phyloP scores from a whole-genome alignment of 2,113 vertebrate genomes.

The Albula goreensis region DNA sequence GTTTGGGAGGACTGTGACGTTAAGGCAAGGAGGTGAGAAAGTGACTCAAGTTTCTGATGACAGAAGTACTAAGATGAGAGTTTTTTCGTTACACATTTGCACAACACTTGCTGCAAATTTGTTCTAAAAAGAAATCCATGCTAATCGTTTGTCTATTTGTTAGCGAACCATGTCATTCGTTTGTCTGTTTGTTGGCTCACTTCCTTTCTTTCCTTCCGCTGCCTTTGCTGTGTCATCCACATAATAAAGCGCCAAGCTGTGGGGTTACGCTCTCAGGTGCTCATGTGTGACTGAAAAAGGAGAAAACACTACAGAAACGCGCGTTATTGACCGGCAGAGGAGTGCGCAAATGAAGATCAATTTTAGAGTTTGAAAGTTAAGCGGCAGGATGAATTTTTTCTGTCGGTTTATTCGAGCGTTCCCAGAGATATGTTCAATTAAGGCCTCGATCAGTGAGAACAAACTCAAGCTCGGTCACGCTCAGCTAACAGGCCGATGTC shows the following conservation, averaged over 20 bases:
- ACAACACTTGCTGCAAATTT: too few relatives aligned
- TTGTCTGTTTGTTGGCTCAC: too few relatives aligned
- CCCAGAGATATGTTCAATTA: background rate
- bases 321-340: background rate
- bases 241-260: too few relatives aligned
- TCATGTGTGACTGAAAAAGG: background rate
- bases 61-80: background rate
- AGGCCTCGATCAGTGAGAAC: background rate
- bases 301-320: background rate
- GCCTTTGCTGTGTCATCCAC: too few relatives aligned
- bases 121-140: too few relatives aligned
- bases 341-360: background rate
- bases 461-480: too few relatives aligned
- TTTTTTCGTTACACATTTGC: background rate
- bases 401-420: background rate
- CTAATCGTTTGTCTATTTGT: too few relatives aligned
- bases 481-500: too few relatives aligned
- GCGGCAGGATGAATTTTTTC: background rate
- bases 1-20: background rate
- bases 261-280: background rate
- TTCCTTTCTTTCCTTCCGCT: too few relatives aligned
- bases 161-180: too few relatives aligned
- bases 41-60: too few relatives aligned
- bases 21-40: too few relatives aligned
- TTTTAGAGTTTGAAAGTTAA: background rate